These are phyloP conservation scores for Pterophyllum scalare DNA, from an alignment of 2,113 vertebrate species.

Conservation along the genomic window DNA sequence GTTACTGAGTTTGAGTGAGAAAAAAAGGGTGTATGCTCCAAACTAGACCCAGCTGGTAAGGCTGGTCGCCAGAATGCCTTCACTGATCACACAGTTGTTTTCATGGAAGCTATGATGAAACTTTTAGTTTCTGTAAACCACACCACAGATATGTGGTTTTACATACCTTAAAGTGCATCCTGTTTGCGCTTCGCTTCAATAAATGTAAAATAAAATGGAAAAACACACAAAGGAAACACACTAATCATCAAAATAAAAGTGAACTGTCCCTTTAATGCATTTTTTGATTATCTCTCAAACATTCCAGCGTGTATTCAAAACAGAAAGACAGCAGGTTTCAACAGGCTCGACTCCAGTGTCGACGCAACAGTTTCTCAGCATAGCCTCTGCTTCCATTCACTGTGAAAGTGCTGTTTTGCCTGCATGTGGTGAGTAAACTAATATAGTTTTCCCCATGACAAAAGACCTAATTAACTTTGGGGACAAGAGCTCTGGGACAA, in stretches of 20 bases:
- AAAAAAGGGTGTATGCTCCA: not conserved
- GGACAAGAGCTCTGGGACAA: slow-evolving; percentile 22
- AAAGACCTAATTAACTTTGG: slow-evolving; percentile 5
- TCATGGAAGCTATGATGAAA: not conserved
- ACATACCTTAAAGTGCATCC: not conserved
- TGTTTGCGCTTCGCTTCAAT: not conserved
- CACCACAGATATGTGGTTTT: not conserved
- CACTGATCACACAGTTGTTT: not conserved
- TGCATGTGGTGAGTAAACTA: slow-evolving; percentile 1
- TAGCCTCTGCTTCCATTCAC: not conserved
- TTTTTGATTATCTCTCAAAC: not conserved
- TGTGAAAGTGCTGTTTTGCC: slow-evolving; percentile 13
- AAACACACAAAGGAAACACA: not conserved
- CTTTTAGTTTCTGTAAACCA: not conserved
- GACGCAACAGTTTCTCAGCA: slow-evolving; percentile 12
- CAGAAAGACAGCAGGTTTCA: not conserved
- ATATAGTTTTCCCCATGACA: slow-evolving; percentile 5
- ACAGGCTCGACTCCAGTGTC: slow-evolving; percentile 16
- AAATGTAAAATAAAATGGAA: not conserved
- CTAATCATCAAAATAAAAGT: not conserved
- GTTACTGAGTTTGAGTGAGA: not conserved
- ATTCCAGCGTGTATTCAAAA: not conserved
- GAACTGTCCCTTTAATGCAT: not conserved
- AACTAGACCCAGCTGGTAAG: slow-evolving; percentile 40
- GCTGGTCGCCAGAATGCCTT: not conserved